These are phyloP conservation scores for Xestia ashworthii DNA, from an alignment of 2,888 invertebrate species.

Conservation along the genomic window DNA sequence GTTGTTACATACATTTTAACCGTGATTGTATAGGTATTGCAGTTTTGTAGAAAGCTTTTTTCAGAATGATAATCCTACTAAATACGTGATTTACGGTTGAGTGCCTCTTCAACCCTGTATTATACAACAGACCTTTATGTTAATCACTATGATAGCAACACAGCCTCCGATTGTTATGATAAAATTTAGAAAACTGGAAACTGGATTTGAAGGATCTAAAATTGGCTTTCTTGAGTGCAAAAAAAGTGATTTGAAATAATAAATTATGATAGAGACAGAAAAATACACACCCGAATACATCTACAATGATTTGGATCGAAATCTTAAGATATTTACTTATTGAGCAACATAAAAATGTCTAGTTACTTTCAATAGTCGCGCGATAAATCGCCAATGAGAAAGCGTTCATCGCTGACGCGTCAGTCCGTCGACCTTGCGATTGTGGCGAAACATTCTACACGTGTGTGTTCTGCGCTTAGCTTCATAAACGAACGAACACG, in stretches of 20 bases:
- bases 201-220: background rate
- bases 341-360: background rate
- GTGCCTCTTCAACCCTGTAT: background rate
- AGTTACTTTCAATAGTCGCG: slow-evolving; percentile 23
- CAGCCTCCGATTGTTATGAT: background rate
- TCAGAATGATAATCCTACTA: too few relatives aligned
- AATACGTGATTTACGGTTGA: too few relatives aligned
- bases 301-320: background rate
- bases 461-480: slow-evolving; percentile 22
- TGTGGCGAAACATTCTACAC: slow-evolving; percentile 44
- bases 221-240: background rate
- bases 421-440: slow-evolving; percentile 54
- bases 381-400: slow-evolving; percentile 42
- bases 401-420: slow-evolving; percentile 34
- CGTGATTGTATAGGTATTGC: too few relatives aligned
- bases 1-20: too few relatives aligned
- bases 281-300: background rate
- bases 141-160: background rate
- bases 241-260: background rate
- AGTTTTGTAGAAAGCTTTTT: too few relatives aligned
- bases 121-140: background rate
- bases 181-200: background rate
- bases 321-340: background rate
- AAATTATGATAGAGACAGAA: too few relatives aligned
- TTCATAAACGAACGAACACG: slow-evolving; percentile 40